Evolutionary conservation across 2,113 vertebrate genomes (phyloP).

Genomic region (Microcebus ravelobensis): DNA sequence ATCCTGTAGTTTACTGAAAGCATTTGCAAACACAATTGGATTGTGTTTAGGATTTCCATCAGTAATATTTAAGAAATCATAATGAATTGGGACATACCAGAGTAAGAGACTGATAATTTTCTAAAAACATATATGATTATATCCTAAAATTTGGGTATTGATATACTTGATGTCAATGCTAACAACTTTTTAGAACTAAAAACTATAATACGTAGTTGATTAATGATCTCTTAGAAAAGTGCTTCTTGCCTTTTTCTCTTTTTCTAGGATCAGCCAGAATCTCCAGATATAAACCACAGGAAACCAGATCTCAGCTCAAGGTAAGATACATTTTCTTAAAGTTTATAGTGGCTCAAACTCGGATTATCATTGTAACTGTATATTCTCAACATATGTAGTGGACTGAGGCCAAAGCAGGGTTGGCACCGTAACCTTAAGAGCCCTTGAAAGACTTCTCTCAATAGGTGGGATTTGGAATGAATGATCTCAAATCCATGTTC

Average conservation of each 20-base stretch:
- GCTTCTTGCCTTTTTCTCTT: neutral
- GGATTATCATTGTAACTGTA: neutral
- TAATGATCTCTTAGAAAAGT: neutral
- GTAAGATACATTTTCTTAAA: neutral
- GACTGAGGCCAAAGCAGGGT: neutral
- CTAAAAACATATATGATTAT: neutral
- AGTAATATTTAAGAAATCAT: neutral
- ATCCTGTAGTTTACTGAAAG: conserved; percentile 1
- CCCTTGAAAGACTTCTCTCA: neutral
- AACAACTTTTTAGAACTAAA: neutral
- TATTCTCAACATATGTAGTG: neutral
- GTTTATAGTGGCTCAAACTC: neutral
- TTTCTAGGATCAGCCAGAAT: neutral
- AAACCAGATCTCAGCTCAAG: neutral
- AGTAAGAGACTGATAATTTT: neutral
- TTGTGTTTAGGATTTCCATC: neutral
- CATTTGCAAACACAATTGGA: neutral
- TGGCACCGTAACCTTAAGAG: neutral
- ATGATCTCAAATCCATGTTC: neutral
- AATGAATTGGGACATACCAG: neutral
- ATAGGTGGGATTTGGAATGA: neutral
- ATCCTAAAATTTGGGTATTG: neutral
- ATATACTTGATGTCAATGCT: neutral
- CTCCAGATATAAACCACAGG: neutral
- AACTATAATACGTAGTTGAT: neutral